Percentiles rank a stretch among this genome's conserved stretches.
Conservation (phyloP, 2,113 vertebrate species). For the Xiphophorus hellerii region DNA sequence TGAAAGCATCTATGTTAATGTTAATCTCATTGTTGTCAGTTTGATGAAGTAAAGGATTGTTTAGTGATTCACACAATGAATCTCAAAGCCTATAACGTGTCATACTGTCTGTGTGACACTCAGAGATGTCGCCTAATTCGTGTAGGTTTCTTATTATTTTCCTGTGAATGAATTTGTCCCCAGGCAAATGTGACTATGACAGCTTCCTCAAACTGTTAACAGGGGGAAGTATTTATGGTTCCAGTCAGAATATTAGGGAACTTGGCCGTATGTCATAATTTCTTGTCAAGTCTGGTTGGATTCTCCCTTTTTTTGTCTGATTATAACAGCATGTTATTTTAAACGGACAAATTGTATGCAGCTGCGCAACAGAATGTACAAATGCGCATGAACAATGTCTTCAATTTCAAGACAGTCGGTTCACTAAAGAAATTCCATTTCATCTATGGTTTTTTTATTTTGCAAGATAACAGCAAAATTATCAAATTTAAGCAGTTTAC, state of each 20-base stretch:
- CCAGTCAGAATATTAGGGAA: slow-evolving; percentile 73
- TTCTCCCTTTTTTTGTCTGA: slow-evolving; percentile 43
- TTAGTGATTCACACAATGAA: slow-evolving; percentile 40
- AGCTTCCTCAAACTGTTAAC: slow-evolving; percentile 66
- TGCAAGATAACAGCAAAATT: background rate
- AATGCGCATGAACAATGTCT: background rate
- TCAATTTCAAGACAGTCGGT: background rate
- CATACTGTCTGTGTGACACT: slow-evolving; percentile 18
- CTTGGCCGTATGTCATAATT: slow-evolving; percentile 61
- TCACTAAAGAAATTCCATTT: background rate
- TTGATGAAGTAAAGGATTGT: slow-evolving; percentile 17
- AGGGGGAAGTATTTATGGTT: slow-evolving; percentile 64
- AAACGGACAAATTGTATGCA: slow-evolving; percentile 17
- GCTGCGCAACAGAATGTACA: slow-evolving; percentile 14
- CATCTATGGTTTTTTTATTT: too few species aligned
- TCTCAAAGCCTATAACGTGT: slow-evolving; percentile 18
- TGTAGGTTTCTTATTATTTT: slow-evolving; percentile 43
- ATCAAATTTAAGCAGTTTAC: slow-evolving; percentile 39
- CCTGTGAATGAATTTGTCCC: slow-evolving; percentile 62
- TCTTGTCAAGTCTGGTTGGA: slow-evolving; percentile 68
- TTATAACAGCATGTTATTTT: slow-evolving; percentile 19
- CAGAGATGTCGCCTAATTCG: slow-evolving; percentile 24
- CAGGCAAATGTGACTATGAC: slow-evolving; percentile 56
- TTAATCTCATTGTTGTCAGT: slow-evolving; percentile 35
- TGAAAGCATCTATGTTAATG: slow-evolving; percentile 16